phyloP scores from a whole-genome alignment of 1,140 invertebrate genomes.

The Eriocheir sinensis region DNA sequence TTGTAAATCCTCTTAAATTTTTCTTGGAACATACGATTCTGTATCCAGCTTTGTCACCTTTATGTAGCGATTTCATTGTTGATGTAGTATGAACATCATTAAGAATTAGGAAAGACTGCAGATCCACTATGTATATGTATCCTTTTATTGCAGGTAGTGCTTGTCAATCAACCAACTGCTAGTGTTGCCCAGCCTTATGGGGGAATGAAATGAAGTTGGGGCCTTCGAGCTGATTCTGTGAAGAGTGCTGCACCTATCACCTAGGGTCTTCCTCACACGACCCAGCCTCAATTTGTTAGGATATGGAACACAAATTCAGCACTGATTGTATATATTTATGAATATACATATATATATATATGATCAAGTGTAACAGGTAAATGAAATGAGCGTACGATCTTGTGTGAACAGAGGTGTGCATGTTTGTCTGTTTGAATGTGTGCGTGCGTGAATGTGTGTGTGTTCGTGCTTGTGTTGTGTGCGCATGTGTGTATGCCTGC shows the following conservation, averaged over 20 bases:
- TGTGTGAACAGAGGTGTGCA: not conserved
- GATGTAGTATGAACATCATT: too few relatives aligned
- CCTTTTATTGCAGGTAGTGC: constrained; percentile 29
- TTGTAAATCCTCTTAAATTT: too few relatives aligned
- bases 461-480: too few relatives aligned
- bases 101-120: not conserved
- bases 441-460: too few relatives aligned
- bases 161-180: constrained; percentile 36
- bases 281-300: constrained; percentile 63
- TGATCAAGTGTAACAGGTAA: not conserved
- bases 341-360: constrained; percentile 65
- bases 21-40: too few relatives aligned
- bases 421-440: constrained; percentile 8
- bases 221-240: constrained; percentile 65
- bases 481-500: not conserved
- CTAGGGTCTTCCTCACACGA: constrained; percentile 58
- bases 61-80: too few relatives aligned
- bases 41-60: too few relatives aligned
- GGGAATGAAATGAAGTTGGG: constrained; percentile 41
- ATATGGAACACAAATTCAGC: constrained; percentile 66
- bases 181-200: constrained; percentile 59
- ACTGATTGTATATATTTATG: constrained; percentile 56
- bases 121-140: not conserved
- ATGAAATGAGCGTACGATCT: not conserved
- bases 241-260: constrained; percentile 58